A percentile compares a stretch with the other conserved stretches of the same genome.
These are phyloP conservation scores for Diorhabda elongata DNA, from an alignment of 1,140 invertebrate genomes.

Conservation along the genomic window DNA sequence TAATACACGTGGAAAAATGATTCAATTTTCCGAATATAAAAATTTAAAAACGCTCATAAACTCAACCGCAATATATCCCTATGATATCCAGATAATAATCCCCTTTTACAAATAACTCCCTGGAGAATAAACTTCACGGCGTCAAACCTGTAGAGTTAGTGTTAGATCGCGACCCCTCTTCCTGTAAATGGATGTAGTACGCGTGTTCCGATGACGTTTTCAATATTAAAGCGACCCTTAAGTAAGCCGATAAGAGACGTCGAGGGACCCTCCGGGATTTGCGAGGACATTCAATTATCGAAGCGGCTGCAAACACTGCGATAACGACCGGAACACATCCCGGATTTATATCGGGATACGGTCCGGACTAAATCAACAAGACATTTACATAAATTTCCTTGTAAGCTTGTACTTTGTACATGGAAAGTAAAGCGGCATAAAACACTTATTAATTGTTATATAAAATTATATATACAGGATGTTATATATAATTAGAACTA, in stretches of 20 bases:
- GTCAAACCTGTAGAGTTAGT: conserved; percentile 11
- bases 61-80: too few species aligned
- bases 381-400: background rate
- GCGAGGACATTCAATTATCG: conserved; percentile 32
- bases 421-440: too few species aligned
- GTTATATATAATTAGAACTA: too few species aligned
- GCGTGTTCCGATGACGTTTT: conserved; percentile 29
- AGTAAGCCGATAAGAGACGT: conserved; percentile 26
- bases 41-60: too few species aligned
- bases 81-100: too few species aligned
- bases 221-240: conserved; percentile 27
- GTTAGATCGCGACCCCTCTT: conserved; percentile 14
- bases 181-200: conserved; percentile 27
- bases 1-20: too few species aligned
- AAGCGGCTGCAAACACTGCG: conserved; percentile 22
- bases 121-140: too few species aligned
- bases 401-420: background rate
- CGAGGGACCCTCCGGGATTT: conserved; percentile 26
- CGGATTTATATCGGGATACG: conserved; percentile 31
- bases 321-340: conserved; percentile 31
- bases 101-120: too few species aligned
- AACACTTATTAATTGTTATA: too few species aligned
- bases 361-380: conserved; percentile 1
- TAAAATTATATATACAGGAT: too few species aligned
- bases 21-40: too few species aligned